Evolutionary conservation across 2,888 invertebrate species (phyloP), one percentile per base, ranked within the genome.

Genomic region (Cephalotes varians): DNA sequence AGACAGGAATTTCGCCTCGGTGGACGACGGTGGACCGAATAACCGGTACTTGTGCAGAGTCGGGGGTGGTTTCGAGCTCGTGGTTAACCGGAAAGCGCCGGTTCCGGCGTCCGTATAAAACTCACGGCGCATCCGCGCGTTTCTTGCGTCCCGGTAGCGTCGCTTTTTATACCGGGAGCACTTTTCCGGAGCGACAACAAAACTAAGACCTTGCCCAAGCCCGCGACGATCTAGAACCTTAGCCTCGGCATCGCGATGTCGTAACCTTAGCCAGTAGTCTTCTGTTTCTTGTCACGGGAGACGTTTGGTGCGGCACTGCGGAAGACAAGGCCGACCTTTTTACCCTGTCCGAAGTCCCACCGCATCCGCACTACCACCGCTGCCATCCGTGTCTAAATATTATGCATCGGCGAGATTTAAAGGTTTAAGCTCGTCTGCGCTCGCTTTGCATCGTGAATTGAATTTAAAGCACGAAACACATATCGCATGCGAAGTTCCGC

Each of bases 61-160:
- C 58, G 67, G 67, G 73, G 85, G 82, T 58, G 86, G 87, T 89
- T 91, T 88, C 91, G 86, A 88, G 86, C 84, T 86, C 84, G 91
- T 88, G 91, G 91, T 91, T 91, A 88, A 90, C 91, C 90, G 87
- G 86, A 86, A 91, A 91, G 84, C 83, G 84, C 74, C 87, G 83
- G 84, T 85, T 81, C 82, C 85, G 81, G 81, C 85, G 87, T 85
- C 76, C 34, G 86, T 85, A 86, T 88, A 87, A 89, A 90, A 90
- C 85, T 83, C 72, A 65, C 67, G 79, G 67, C 51, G 40, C 44
- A 54, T 60, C 65, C 85, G 62, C 81, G 64, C 51, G 49, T 74
- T 87, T 86, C 86, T 85, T 86, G 73, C 60, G 56, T 47, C 49
- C 80, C 83, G 69, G 58, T 62, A 77, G 64, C 67, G 51, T 51